Evolutionary conservation across 2,113 vertebrate genomes (phyloP), one percentile per base, ranked within the genome.

Genomic region (Mugil cephalus): DNA sequence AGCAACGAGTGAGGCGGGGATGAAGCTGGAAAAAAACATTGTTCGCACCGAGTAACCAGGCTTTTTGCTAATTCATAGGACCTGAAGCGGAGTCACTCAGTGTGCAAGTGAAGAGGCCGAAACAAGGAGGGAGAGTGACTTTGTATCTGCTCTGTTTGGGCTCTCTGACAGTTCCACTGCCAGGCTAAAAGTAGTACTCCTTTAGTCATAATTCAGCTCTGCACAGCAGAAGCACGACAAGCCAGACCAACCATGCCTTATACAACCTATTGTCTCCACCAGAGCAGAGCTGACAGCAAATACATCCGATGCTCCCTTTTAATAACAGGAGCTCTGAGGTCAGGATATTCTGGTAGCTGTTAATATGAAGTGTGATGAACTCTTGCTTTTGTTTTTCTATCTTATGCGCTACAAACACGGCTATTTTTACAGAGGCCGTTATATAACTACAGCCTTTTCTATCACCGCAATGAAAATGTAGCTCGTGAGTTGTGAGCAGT

Each of bases 141-240:
- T 11, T 36, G 12, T 67, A 7, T 42, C 11, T 53, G 10, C 43
- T 64, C 19, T 63, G 42, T 74, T 71, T 53, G 55, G 40, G 51
- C 67, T 48, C 52, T 50, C 17, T 74, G 59, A 73, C 77, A 72
- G 72, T 56, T 73, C 52, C 72, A 55, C 72, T 65, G 53, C 58
- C 43, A 21, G 72, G 66, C 62, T 74, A 74, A 79, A 76, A 69
- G 46, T 55, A 66, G 65, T 0, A 2, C 62, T 68, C 54, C 36
- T 69, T 82, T 53, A 56, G 61, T 77, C 69, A 59, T 72, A 71
- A 80, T 69, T 74, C 51, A 79, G 59, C 55, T 72, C 58, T 24
- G 9, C 67, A 38, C 46, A 47, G 61, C 43, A 58, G 34, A 68
- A 68, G 30, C 24, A 15, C 34, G 55, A 80, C 50, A 69, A 76